Percentiles rank a stretch among this genome's conserved stretches.
Conservation (phyloP, 2,888 invertebrate genomes). For the Hymenopus coronatus region DNA sequence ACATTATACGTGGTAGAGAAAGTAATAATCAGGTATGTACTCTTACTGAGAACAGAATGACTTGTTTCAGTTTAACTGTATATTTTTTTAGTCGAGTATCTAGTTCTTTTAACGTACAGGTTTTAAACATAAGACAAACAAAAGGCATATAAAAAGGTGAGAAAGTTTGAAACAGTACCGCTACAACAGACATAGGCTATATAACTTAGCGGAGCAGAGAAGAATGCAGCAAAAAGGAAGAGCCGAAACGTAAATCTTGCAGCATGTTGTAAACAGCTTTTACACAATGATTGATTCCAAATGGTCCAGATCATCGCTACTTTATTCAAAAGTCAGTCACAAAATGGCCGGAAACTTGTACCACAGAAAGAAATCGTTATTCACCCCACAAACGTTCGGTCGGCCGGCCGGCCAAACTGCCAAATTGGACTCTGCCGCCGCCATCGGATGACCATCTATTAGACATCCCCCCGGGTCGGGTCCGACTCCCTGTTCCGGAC, state of each 20-base stretch:
- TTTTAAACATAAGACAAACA: not conserved
- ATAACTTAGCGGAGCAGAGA: not conserved
- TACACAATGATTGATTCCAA: not conserved
- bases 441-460: slow-evolving; percentile 12
- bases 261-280: not conserved
- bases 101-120: too few species aligned
- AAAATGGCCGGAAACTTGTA: not conserved
- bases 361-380: slow-evolving; percentile 5
- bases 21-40: too few species aligned
- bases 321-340: not conserved
- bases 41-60: too few species aligned
- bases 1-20: too few species aligned
- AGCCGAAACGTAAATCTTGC: not conserved
- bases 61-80: too few species aligned
- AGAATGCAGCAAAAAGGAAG: not conserved
- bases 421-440: slow-evolving; percentile 17
- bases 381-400: slow-evolving; percentile 10
- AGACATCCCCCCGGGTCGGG: not conserved
- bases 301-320: not conserved
- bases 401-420: not conserved
- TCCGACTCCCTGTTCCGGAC: slow-evolving; percentile 3
- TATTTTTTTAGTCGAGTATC: too few species aligned
- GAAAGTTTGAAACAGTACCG: not conserved
- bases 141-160: not conserved
- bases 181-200: not conserved